phyloP scores from a whole-genome alignment of 2,113 vertebrate genomes.

The Osmerus eperlanus region DNA sequence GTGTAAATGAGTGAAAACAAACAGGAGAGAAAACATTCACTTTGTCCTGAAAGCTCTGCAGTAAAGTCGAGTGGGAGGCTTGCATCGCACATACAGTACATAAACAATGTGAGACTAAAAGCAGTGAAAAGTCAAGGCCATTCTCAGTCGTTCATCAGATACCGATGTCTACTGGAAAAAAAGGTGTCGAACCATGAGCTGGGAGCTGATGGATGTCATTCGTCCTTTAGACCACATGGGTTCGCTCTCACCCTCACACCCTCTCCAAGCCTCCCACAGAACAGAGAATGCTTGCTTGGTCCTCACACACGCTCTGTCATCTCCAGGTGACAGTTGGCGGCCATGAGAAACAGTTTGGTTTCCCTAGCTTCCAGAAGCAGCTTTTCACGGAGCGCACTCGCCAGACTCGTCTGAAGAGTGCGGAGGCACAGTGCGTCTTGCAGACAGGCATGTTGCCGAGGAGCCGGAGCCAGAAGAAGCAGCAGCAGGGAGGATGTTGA shows the following conservation, averaged over 20 bases:
- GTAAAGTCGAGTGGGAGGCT: slow-evolving; percentile 44
- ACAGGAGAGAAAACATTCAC: slow-evolving; percentile 67
- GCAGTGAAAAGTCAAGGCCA: slow-evolving; percentile 67
- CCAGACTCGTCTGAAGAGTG: too few species aligned
- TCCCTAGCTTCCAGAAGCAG: too few species aligned
- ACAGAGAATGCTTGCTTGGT: too few species aligned
- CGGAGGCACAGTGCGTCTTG: too few species aligned
- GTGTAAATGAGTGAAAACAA: slow-evolving; percentile 41
- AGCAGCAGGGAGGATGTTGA: neutral
- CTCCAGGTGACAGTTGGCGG: too few species aligned
- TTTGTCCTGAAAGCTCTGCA: slow-evolving; percentile 70
- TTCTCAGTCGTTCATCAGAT: slow-evolving; percentile 70
- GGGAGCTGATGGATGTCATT: slow-evolving; percentile 60
- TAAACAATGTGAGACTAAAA: slow-evolving; percentile 60
- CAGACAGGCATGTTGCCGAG: too few species aligned
- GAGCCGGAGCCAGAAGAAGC: too few species aligned
- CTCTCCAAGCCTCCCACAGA: neutral
- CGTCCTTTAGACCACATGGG: slow-evolving; percentile 57
- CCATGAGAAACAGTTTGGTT: too few species aligned
- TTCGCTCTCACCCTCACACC: slow-evolving; percentile 48
- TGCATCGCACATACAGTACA: slow-evolving; percentile 56
- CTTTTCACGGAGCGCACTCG: too few species aligned
- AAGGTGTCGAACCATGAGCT: slow-evolving; percentile 64
- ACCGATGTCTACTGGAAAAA: slow-evolving; percentile 63
- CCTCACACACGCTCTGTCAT: too few species aligned